phyloP scores from a whole-genome alignment of 2,888 invertebrate species.

The Drosophila austrosaltans region DNA sequence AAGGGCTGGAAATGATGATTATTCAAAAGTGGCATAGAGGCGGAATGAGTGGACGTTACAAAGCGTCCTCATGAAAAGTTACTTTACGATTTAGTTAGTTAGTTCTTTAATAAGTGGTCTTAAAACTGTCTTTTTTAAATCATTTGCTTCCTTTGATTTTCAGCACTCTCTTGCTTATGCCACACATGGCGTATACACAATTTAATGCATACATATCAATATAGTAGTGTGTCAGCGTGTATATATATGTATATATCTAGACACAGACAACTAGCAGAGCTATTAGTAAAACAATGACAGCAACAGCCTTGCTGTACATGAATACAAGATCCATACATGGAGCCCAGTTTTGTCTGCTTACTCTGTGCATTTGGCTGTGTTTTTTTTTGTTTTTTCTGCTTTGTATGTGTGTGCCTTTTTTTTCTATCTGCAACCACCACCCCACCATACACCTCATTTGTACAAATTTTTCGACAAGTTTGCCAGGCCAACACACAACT shows the following conservation, averaged over 20 bases:
- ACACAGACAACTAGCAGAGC: conserved; percentile 65
- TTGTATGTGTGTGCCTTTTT: too few relatives aligned
- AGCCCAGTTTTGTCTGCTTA: conserved; percentile 59
- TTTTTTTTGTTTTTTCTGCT: conserved; percentile 24
- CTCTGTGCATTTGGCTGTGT: conserved; percentile 23
- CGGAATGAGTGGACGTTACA: too few relatives aligned
- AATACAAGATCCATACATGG: conserved; percentile 55
- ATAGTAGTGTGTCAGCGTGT: conserved; percentile 1
- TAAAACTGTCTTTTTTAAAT: background rate
- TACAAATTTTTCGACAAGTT: conserved; percentile 77
- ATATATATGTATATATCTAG: conserved; percentile 38
- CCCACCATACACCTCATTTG: conserved; percentile 22
- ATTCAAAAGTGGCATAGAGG: too few relatives aligned
- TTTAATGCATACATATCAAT: conserved; percentile 30
- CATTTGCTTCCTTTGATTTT: background rate
- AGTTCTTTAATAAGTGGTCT: too few relatives aligned
- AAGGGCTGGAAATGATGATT: background rate
- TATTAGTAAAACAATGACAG: conserved; percentile 69
- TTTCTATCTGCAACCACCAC: background rate
- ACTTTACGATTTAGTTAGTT: too few relatives aligned
- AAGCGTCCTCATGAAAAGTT: too few relatives aligned
- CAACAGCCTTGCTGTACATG: conserved; percentile 67
- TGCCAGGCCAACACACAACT: conserved; percentile 51
- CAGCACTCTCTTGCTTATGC: background rate
- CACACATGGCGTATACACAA: conserved; percentile 61